phyloP scores from a whole-genome alignment of 2,113 vertebrate species.

The Pelobates fuscus region DNA sequence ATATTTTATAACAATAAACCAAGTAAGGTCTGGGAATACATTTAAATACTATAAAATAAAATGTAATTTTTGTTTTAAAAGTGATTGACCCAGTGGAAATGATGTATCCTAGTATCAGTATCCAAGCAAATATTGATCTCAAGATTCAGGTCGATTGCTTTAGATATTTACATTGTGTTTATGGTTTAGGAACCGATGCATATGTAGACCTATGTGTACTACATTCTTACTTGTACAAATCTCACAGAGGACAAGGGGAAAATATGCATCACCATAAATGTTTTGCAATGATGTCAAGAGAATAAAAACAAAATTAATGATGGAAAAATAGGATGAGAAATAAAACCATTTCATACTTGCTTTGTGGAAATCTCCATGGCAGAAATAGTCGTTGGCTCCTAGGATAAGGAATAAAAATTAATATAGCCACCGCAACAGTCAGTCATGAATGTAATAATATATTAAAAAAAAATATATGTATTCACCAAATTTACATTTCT shows the following conservation, averaged over 20 bases:
- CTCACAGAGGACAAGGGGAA: too few species aligned
- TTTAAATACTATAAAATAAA: conserved; percentile 5
- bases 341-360: conserved; percentile 75
- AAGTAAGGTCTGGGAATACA: too few species aligned
- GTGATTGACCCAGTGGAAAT: conserved; percentile 1
- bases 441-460: too few species aligned
- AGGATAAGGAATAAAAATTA: conserved; percentile 60
- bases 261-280: too few species aligned
- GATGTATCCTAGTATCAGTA: conserved; percentile 28
- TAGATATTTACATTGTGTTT: conserved; percentile 52
- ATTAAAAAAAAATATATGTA: too few species aligned
- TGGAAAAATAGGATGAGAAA: conserved; percentile 41
- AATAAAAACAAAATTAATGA: conserved; percentile 56
- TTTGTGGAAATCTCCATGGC: conserved; percentile 97
- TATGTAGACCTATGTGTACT: too few species aligned
- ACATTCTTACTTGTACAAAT: too few species aligned
- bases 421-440: too few species aligned
- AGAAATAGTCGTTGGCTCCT: conserved; percentile 89
- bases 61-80: conserved; percentile 3
- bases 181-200: conserved; percentile 39
- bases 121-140: neutral
- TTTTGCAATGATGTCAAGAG: conserved; percentile 46
- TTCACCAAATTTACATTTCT: too few species aligned
- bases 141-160: conserved; percentile 23
- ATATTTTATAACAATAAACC: too few species aligned